Evolutionary conservation across 1,140 invertebrate species (phyloP).

Genomic region (Hermetia illucens): DNA sequence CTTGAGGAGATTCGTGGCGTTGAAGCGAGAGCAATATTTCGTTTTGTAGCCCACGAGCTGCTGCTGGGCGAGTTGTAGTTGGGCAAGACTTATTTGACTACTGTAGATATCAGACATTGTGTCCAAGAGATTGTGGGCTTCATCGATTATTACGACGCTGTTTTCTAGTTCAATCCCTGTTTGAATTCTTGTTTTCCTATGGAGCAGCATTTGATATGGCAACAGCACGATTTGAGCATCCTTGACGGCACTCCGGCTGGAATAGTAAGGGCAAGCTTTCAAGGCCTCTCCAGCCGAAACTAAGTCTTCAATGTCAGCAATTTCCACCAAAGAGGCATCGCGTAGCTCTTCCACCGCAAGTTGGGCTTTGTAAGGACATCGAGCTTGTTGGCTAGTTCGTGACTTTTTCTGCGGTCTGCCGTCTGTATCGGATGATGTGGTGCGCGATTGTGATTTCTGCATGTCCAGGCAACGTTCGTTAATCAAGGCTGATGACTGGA

Average conservation of each 20-base stretch:
- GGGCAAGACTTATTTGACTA: constrained; percentile 47
- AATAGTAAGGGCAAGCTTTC: constrained; percentile 85
- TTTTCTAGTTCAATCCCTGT: constrained; percentile 70
- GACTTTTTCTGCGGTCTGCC: constrained; percentile 47
- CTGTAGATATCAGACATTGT: constrained; percentile 80
- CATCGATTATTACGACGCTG: constrained; percentile 87
- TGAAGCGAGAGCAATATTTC: constrained; percentile 62
- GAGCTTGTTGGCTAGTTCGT: constrained; percentile 32
- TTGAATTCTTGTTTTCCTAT: constrained; percentile 69
- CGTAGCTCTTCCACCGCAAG: constrained; percentile 49
- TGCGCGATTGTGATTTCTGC: constrained; percentile 43
- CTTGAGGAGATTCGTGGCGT: constrained; percentile 65
- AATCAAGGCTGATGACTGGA: constrained; percentile 68
- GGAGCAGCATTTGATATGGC: constrained; percentile 80
- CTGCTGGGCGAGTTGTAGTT: constrained; percentile 50
- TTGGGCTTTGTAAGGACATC: constrained; percentile 51
- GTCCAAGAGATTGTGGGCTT: constrained; percentile 93
- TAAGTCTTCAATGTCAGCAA: constrained; percentile 83
- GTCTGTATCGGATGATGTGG: constrained; percentile 39
- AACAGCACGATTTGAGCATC: constrained; percentile 65
- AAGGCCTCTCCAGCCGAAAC: constrained; percentile 50
- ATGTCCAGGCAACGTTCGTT: constrained; percentile 92
- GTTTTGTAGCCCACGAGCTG: constrained; percentile 68
- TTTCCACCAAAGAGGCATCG: constrained; percentile 49
- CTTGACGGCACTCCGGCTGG: constrained; percentile 58